Base-by-base conservation (phyloP, 2,797 vertebrate species). In the Cercopithecus mitis region DNA sequence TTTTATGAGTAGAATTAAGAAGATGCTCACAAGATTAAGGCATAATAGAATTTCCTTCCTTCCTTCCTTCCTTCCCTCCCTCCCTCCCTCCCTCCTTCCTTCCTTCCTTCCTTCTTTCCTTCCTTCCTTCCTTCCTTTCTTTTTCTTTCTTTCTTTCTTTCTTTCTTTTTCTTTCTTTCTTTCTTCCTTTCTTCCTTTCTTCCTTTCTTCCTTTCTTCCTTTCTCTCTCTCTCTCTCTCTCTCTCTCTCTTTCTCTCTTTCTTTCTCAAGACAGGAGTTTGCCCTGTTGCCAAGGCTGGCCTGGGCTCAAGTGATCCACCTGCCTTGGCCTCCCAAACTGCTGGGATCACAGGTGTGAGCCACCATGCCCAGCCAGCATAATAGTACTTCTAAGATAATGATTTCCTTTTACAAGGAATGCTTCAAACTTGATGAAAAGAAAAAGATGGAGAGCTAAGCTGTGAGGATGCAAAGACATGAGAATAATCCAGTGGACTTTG, bases 31-130 rank as follows among this genome's bases (percentile, higher is more conserved):
- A 25, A 15, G 10, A 30, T 50, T 83, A 47, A 73, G 36, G 17
- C 8, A 15, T n/a, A 25, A 36, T 36, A 88, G 45, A 64, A 88
- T 84, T 91, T 64, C 61, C 14, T 2, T 64, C 13, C 52, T 52
- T 64, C 13, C 14, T 7, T 61, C 13, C 30, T 0, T 61, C 57
- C 27, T 0, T 25, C 9, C 5, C 1, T 10, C 19, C 22, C 9
- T 10, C 3, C 12, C 30, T 61, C 6, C 50, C 6, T 19, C 0
- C 12, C 0, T 19, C 5, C 80, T 0, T 58, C 57, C 5, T 0
- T 25, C 3, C 2, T 2, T 24, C 7, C 8, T 24, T 8, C 3
- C 5, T 61, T 61, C 1, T 5, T 19, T 17, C 2, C 17, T 7
- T 19, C 0, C 80, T 90, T 30, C 2, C 5, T 30, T 27, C 14